Percentiles rank a stretch among this genome's conserved stretches.
Evolutionary conservation across 92 coral and sea anemone genomes (phyloP).

Genomic region (Pocillopora grandis): DNA sequence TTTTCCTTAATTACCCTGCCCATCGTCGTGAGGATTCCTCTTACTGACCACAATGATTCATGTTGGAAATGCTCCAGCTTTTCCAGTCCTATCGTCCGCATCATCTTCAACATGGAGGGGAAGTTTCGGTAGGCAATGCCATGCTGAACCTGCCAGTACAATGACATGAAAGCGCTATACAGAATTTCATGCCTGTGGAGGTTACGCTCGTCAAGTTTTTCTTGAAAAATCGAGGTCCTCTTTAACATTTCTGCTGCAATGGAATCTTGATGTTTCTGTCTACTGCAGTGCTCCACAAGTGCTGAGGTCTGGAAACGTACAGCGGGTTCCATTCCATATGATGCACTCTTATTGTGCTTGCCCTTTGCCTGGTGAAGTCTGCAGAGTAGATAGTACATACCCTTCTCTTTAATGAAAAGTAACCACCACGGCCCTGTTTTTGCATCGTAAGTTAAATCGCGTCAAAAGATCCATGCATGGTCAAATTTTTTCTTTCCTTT

Average conservation of each 20-base stretch:
- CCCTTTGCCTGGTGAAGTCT: constrained; percentile 23
- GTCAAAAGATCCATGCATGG: background rate
- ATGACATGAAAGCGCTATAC: constrained; percentile 23
- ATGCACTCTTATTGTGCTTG: constrained; percentile 34
- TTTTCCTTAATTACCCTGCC: constrained; percentile 19
- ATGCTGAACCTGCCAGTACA: constrained; percentile 43
- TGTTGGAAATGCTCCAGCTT: constrained; percentile 34
- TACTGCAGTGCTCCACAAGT: constrained; percentile 19
- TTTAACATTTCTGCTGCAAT: constrained; percentile 27
- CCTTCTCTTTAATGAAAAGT: constrained; percentile 25
- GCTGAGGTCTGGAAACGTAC: constrained; percentile 31
- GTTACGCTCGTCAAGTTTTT: constrained; percentile 29
- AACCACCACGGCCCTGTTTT: constrained; percentile 42
- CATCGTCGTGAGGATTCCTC: constrained; percentile 35
- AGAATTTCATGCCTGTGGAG: constrained; percentile 28
- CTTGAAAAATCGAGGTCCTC: constrained; percentile 43
- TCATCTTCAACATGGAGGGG: constrained; percentile 32
- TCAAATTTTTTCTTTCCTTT: constrained; percentile 8
- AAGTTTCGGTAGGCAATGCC: constrained; percentile 33
- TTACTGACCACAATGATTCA: constrained; percentile 30
- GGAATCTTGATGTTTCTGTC: constrained; percentile 6
- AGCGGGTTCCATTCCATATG: constrained; percentile 34
- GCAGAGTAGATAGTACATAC: constrained; percentile 31
- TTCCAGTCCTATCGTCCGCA: constrained; percentile 33
- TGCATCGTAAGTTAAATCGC: constrained; percentile 9